Evolutionary conservation across 1,140 invertebrate species (phyloP).

Genomic region (Aethina tumida): DNA sequence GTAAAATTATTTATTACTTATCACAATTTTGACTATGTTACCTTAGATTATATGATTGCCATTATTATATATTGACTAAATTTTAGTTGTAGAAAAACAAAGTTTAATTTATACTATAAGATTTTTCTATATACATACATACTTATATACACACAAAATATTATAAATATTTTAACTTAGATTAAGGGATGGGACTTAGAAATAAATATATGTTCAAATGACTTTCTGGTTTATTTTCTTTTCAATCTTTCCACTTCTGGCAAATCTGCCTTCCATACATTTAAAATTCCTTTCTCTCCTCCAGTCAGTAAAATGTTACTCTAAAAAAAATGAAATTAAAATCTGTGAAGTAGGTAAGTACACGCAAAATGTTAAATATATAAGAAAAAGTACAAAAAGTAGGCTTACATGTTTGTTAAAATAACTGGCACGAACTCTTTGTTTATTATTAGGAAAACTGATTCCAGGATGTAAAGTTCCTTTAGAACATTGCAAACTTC

Average conservation of each 20-base stretch:
- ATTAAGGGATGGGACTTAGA: too few relatives aligned
- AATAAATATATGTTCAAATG: too few relatives aligned
- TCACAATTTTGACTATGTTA: too few relatives aligned
- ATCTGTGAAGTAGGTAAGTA: constrained; percentile 6
- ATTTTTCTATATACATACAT: too few relatives aligned
- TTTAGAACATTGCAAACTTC: constrained; percentile 43
- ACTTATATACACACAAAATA: too few relatives aligned
- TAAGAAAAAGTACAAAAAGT: not conserved
- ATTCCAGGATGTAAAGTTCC: constrained; percentile 43
- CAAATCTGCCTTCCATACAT: constrained; percentile 53
- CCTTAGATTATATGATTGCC: too few relatives aligned
- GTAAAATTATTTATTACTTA: too few relatives aligned
- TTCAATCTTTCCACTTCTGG: constrained; percentile 1
- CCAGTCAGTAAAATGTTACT: constrained; percentile 49
- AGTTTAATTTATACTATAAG: too few relatives aligned
- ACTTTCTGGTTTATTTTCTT: not conserved
- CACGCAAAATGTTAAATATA: constrained; percentile 3
- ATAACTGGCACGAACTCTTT: constrained; percentile 54
- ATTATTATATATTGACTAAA: too few relatives aligned
- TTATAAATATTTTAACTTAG: too few relatives aligned
- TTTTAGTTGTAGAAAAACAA: too few relatives aligned
- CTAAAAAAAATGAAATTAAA: constrained; percentile 35
- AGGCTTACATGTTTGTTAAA: constrained; percentile 47
- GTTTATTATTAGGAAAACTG: constrained; percentile 50
- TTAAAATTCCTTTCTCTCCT: constrained; percentile 53